phyloP scores from a whole-genome alignment of 2,113 vertebrate species.

The Machaerirhynchus nigripectus region DNA sequence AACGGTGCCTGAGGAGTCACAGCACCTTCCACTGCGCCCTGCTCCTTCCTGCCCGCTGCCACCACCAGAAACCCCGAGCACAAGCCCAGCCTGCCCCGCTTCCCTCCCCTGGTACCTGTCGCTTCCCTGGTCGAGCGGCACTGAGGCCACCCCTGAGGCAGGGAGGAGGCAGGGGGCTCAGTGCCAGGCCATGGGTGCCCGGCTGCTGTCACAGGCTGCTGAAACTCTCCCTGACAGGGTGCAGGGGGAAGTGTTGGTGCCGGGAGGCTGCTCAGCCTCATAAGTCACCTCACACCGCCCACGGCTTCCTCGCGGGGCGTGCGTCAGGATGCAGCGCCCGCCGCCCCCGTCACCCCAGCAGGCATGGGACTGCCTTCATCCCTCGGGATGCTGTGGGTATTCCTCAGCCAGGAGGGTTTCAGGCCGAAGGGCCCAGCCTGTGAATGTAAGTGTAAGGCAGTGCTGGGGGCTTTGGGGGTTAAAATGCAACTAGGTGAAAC shows the following conservation, averaged over 20 bases:
- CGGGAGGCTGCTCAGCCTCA: neutral
- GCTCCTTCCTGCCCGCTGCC: neutral
- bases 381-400: accelerated
- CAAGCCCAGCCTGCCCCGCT: accelerated
- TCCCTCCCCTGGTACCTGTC: neutral
- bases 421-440: neutral
- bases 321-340: accelerated
- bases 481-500: neutral
- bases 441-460: accelerated
- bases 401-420: accelerated
- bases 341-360: accelerated
- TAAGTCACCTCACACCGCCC: conserved; percentile 4
- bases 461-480: neutral
- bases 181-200: neutral
- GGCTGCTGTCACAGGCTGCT: neutral
- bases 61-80: accelerated
- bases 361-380: accelerated
- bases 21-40: neutral
- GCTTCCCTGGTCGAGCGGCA: neutral
- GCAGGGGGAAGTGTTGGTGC: neutral
- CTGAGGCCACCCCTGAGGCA: neutral
- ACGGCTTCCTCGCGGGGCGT: neutral
- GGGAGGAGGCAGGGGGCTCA: neutral
- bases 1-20: accelerated
- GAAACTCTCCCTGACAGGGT: accelerated